Evolutionary conservation across 2,888 invertebrate genomes (phyloP), one percentile per base, ranked within the genome.

Genomic region (Apotomis betuletana): DNA sequence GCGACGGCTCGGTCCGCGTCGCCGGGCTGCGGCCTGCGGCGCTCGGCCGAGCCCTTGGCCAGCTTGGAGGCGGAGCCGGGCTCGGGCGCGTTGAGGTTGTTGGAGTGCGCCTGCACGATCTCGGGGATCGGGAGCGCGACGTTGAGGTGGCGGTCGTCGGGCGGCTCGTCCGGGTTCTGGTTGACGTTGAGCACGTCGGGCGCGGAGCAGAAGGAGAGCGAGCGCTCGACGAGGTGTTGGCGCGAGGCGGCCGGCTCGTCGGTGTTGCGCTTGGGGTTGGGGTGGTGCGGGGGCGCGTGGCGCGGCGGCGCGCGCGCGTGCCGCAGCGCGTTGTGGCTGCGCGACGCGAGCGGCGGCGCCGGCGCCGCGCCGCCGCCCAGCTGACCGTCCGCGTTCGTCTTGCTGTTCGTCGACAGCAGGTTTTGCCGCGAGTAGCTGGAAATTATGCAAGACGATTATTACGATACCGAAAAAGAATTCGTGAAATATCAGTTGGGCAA

Each of bases 361-460:
- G 75, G 84, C 83, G 78, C 86, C 9, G 88, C 15, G 87, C 79
- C 44, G 8, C 85, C 87, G 57, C 93, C 92, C 76, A 93, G 87
- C 69, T 93, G 89, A 3, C 89, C 87, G 70, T 94, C 95, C 78
- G 96, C 96, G 82, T 96, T 96, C 81, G 96, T 96, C 89, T 97
- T 97, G 83, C 94, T 94, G 82, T 90, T 94, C 69, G 95, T 95
- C 55, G 97, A 97, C 60, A 98, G 94, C 73, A 97, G 94, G 89
- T 98, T 98, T 92, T 98, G 98, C 67, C 97, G 95, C 52, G 98
- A 97, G 88, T 98, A 97, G 87, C 97, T 97, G 94, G 70, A 94
- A 93, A 88, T 81, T 77, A 77, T 75, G 9, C 0, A 10, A 52
- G 12, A 12, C 8, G n/a, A 8, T 13, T 27, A 51, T 49, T 10